Percentiles rank a stretch among this genome's conserved stretches.
Evolutionary conservation across 30 jellyfish, hydroid and myxozoan species (phyloP).

Genomic region (Rhopilema esculentum): DNA sequence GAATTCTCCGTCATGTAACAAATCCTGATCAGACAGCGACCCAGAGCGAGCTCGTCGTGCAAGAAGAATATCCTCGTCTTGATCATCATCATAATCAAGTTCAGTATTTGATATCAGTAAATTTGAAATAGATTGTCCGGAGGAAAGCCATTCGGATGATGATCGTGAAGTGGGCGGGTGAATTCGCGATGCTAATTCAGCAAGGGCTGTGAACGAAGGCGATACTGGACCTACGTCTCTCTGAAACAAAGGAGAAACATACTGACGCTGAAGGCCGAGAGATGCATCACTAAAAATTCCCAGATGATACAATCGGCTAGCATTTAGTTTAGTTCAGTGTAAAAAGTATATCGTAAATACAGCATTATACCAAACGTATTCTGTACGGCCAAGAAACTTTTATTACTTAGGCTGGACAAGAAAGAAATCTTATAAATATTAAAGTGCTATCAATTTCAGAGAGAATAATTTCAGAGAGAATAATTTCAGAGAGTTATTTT

Average conservation of each 20-base stretch:
- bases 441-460: no score
- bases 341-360: no score
- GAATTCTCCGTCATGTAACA: slow-evolving; percentile 72
- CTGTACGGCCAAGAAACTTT: no score
- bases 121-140: slow-evolving; percentile 44
- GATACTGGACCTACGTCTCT: slow-evolving; percentile 78
- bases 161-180: slow-evolving; percentile 71
- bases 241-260: slow-evolving; percentile 1
- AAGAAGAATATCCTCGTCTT: slow-evolving; percentile 59
- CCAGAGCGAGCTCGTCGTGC: slow-evolving; percentile 94
- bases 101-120: slow-evolving; percentile 24
- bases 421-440: no score
- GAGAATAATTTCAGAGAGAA: no score
- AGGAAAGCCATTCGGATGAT: slow-evolving; percentile 55
- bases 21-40: slow-evolving; percentile 88
- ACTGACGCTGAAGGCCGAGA: background rate
- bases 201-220: slow-evolving; percentile 95
- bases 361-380: no score
- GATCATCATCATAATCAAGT: slow-evolving; percentile 48
- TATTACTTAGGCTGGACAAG: no score
- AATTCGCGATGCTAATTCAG: slow-evolving; percentile 91
- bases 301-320: no score
- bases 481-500: no score
- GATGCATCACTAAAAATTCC: no score
- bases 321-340: no score